Evolutionary conservation across 1,140 invertebrate species (phyloP).

Genomic region (Cyphomyrmex costatus): DNA sequence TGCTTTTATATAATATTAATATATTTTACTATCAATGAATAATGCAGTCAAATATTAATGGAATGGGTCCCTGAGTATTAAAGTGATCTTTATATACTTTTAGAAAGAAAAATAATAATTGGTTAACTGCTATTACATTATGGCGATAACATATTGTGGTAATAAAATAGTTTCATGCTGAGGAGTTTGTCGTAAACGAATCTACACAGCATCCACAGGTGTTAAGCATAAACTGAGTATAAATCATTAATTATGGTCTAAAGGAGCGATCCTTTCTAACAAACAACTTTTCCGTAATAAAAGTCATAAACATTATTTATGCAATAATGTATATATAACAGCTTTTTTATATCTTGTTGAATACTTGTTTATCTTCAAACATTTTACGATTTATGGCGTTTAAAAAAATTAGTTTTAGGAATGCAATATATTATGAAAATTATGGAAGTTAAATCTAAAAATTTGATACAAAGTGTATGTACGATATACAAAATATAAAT

Average conservation of each 20-base stretch:
- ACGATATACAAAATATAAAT: neutral
- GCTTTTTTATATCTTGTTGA: neutral
- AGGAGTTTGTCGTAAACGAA: conserved; percentile 73
- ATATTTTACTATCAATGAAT: neutral
- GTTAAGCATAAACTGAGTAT: conserved; percentile 34
- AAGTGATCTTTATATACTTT: neutral
- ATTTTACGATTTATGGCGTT: neutral
- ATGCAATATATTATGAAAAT: neutral
- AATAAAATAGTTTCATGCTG: conserved; percentile 72
- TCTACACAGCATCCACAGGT: conserved; percentile 49
- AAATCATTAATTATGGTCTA: conserved; percentile 75
- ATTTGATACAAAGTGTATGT: neutral
- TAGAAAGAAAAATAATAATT: neutral
- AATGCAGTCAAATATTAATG: neutral
- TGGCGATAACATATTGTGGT: conserved; percentile 54
- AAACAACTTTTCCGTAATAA: conserved; percentile 20
- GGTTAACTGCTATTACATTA: neutral
- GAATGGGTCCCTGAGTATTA: neutral
- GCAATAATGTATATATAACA: conserved; percentile 5
- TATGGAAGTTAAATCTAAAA: no score
- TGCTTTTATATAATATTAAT: neutral
- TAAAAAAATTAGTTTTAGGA: neutral
- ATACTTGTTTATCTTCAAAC: conserved; percentile 3
- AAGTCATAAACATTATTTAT: conserved; percentile 33
- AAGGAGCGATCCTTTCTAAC: conserved; percentile 27